Evolutionary conservation across 2,797 vertebrate genomes (phyloP).

Genomic region (Labroides dimidiatus): DNA sequence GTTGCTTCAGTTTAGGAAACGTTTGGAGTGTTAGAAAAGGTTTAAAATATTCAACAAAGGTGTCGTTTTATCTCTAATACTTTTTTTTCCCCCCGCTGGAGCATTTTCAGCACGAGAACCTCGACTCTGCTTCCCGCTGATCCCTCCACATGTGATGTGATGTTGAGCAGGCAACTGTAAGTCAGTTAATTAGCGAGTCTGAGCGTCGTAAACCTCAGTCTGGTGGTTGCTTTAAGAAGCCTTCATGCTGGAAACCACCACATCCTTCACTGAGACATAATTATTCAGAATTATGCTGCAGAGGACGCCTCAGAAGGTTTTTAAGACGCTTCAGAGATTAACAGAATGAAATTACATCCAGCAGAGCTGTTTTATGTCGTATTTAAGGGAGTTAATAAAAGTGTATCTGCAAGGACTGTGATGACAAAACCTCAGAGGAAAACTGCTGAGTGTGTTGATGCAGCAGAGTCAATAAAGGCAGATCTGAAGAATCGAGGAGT

Average conservation of each 20-base stretch:
- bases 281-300: constrained; percentile 36
- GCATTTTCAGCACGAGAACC: neutral
- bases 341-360: neutral
- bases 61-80: too few species aligned
- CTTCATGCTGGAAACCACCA: constrained; percentile 46
- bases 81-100: too few species aligned
- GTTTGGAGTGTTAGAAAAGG: too few species aligned
- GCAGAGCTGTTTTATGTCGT: neutral
- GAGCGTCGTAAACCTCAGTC: constrained; percentile 60
- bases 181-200: constrained; percentile 63
- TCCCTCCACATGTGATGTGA: constrained; percentile 55
- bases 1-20: too few species aligned
- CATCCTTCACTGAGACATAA: constrained; percentile 48
- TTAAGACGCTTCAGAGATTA: neutral
- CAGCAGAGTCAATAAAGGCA: constrained; percentile 58
- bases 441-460: constrained; percentile 20
- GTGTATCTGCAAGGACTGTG: neutral
- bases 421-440: constrained; percentile 1
- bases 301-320: constrained; percentile 14
- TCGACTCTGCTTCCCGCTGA: constrained; percentile 9
- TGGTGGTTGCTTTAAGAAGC: constrained; percentile 61
- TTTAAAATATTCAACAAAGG: too few species aligned
- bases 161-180: constrained; percentile 31
- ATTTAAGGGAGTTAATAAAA: neutral
- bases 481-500: constrained; percentile 34